Base-by-base conservation (phyloP, 1,140 invertebrate species). In the Zaprionus tsacasi region DNA sequence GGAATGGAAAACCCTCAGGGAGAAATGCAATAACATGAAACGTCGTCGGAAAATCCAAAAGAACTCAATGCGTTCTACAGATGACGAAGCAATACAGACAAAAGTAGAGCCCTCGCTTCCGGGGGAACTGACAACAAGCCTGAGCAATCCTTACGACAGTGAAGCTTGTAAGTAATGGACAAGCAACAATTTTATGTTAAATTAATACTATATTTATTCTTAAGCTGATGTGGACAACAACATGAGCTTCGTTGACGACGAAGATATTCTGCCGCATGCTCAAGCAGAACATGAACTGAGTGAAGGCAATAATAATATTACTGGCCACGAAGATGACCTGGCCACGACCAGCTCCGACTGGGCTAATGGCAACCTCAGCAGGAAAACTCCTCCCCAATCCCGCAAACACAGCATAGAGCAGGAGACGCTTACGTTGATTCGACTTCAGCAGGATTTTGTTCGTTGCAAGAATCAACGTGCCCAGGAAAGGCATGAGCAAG, bases 1-100 rank as follows among this genome's bases (percentile, higher is more conserved):
- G 2, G 70, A 72, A 43, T 72, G 70, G 70, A 72, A 66, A 8
- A 35, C 35, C 6, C 7, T 72, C 13, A 17, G 63, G 10, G 63
- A 72, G 12, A 72, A 72, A 25, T 72, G 38, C 33, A 40, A 66
- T 25, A 72, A 58, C 10, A 66, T 72, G 64, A 58, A 54, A 25
- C 35, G 55, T 11, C 38, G 56, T 12, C 50, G 45, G 0, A 67
- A 58, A 15, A 2, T 12, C 1, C 40, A 72, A 43, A 54, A 52
- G 7, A 58, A 40, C 6, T 5, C 21, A 1, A 6, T 55, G 7
- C 45, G 10, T 7, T 6, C n/a, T 45, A 15, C n/a, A 8, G 45
- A 25, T 5, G 15, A 25, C 17, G 45, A 50, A 25, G 45, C 10
- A 11, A 6, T 50, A 25, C 3, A 17, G 21, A 17, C 45, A 17